Conservation (phyloP, 2,888 invertebrate genomes). For the Eristalis arbustorum region DNA sequence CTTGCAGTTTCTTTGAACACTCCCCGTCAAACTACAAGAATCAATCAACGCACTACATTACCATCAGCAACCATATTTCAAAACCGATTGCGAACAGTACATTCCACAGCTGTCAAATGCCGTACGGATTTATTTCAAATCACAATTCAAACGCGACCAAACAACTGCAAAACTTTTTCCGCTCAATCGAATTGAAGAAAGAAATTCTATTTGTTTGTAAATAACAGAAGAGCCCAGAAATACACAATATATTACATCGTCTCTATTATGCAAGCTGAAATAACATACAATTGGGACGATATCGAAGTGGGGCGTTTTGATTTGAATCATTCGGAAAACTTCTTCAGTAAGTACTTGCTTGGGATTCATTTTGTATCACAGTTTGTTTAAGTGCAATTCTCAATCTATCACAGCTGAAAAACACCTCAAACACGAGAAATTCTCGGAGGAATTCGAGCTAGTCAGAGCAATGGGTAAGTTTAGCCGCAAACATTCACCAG, state of each 20-base stretch:
- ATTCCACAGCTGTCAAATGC: conserved; percentile 27
- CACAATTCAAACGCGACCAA: conserved; percentile 44
- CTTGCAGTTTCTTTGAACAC: neutral
- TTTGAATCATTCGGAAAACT: conserved; percentile 75
- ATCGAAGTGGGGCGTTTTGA: conserved; percentile 75
- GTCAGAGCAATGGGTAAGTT: conserved; percentile 70
- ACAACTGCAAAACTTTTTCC: neutral
- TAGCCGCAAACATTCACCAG: neutral
- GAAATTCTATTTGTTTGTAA: neutral
- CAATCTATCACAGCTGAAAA: conserved; percentile 62
- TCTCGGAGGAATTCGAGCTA: conserved; percentile 62
- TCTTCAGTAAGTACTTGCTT: conserved; percentile 74
- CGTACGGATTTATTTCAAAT: conserved; percentile 53
- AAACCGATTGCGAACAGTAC: conserved; percentile 8
- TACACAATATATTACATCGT: neutral
- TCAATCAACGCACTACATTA: neutral
- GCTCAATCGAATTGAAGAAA: neutral
- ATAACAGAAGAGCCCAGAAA: neutral
- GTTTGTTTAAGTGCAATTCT: conserved; percentile 32
- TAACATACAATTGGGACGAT: conserved; percentile 76
- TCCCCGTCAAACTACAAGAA: conserved; percentile 27
- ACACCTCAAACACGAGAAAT: conserved; percentile 72
- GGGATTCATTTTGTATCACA: neutral
- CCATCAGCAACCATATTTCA: neutral
- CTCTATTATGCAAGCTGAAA: conserved; percentile 57